phyloP scores from a whole-genome alignment of 1,140 invertebrate genomes.

The Euborellia annulipes region DNA sequence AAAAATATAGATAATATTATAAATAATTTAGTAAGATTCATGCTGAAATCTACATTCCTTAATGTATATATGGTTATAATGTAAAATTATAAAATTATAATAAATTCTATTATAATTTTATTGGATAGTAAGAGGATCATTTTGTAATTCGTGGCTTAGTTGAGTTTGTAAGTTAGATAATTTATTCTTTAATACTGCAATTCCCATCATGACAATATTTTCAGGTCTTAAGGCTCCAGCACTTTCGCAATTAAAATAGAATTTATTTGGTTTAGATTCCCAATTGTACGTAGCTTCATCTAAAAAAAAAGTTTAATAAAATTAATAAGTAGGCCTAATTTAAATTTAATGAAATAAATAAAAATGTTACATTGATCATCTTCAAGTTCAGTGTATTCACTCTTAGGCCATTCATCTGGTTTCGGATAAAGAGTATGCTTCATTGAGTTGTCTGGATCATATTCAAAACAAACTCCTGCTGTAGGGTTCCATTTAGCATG shows the following conservation, averaged over 20 bases:
- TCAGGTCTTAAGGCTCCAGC: conserved; percentile 87
- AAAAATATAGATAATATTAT: too few species aligned
- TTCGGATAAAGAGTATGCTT: conserved; percentile 92
- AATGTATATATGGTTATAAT: too few species aligned
- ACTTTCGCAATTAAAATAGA: conserved; percentile 93
- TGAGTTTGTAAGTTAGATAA: conserved; percentile 88
- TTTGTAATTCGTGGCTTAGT: conserved; percentile 72
- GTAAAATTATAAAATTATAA: too few species aligned
- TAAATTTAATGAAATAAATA: background rate
- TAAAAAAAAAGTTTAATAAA: conserved; percentile 28
- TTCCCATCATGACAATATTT: conserved; percentile 91
- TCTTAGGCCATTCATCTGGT: conserved; percentile 98
- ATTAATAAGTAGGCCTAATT: background rate
- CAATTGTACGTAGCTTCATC: conserved; percentile 85
- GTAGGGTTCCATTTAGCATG: conserved; percentile 99
- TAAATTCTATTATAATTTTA: background rate
- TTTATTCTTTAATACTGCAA: conserved; percentile 88
- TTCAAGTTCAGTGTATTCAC: conserved; percentile 86
- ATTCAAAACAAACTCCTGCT: conserved; percentile 94
- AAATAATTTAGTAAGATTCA: too few species aligned
- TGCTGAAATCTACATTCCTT: too few species aligned
- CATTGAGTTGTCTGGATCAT: conserved; percentile 97
- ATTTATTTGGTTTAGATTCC: conserved; percentile 92
- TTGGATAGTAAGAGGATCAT: conserved; percentile 58
- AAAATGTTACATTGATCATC: conserved; percentile 69